phyloP scores from a whole-genome alignment of 1,140 invertebrate species.

The Drusus annulatus region DNA sequence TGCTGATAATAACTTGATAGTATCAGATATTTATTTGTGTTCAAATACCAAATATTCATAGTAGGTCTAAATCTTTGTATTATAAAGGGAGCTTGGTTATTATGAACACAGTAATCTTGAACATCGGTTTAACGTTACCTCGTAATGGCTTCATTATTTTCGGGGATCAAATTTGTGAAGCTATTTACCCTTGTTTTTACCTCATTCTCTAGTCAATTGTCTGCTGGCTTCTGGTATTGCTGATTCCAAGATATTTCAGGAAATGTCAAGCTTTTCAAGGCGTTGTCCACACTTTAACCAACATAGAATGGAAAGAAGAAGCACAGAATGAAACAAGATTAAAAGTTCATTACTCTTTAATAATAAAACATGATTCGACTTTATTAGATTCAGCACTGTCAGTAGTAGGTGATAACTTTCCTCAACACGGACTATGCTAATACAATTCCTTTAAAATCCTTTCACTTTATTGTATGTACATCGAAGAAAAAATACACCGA shows the following conservation, averaged over 20 bases:
- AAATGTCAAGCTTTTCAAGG: neutral
- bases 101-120: slow-evolving; percentile 30
- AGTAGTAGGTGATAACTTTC: neutral
- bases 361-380: slow-evolving; percentile 29
- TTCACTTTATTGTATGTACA: slow-evolving; percentile 34
- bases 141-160: slow-evolving; percentile 41
- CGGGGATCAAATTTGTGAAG: slow-evolving; percentile 29
- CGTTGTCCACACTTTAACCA: neutral
- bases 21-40: too few species aligned
- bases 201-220: neutral
- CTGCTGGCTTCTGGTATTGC: neutral
- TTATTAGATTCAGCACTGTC: slow-evolving; percentile 1
- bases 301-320: neutral
- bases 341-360: slow-evolving; percentile 29
- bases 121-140: slow-evolving; percentile 34
- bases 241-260: neutral
- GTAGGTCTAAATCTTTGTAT: neutral
- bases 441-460: neutral
- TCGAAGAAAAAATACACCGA: slow-evolving; percentile 3
- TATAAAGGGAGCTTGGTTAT: slow-evolving; percentile 10
- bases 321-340: neutral
- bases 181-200: slow-evolving; percentile 37
- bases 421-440: neutral
- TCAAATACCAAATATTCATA: too few species aligned
- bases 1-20: too few species aligned